Percentiles rank a stretch among this genome's conserved stretches.
These are phyloP conservation scores for Hylaea fasciaria DNA, from an alignment of 2,888 invertebrate genomes.

Conservation along the genomic window DNA sequence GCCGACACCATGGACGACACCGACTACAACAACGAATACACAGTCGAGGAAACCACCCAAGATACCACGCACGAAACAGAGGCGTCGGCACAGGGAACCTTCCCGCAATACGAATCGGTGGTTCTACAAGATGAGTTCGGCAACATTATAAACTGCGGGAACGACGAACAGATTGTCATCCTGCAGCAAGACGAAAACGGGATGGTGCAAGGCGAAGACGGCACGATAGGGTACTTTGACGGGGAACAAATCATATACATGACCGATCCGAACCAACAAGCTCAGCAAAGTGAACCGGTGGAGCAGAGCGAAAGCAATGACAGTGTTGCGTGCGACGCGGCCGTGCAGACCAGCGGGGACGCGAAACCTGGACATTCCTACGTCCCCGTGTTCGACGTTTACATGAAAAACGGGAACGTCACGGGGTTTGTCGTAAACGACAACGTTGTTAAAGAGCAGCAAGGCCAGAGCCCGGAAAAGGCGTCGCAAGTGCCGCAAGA, in stretches of 20 bases:
- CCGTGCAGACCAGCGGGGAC: slow-evolving; percentile 41
- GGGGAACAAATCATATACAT: slow-evolving; percentile 42
- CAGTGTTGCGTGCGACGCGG: slow-evolving; percentile 39
- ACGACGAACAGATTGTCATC: slow-evolving; percentile 40
- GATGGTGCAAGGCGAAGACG: slow-evolving; percentile 33
- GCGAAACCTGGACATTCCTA: slow-evolving; percentile 43
- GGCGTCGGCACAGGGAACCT: neutral
- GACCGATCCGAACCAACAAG: slow-evolving; percentile 21
- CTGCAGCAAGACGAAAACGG: slow-evolving; percentile 37
- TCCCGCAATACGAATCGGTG: slow-evolving; percentile 36
- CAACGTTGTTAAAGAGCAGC: slow-evolving; percentile 37
- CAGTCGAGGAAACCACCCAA: slow-evolving; percentile 29
- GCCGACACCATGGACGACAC: slow-evolving; percentile 29
- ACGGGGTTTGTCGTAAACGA: slow-evolving; percentile 53
- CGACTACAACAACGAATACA: slow-evolving; percentile 35
- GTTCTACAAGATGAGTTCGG: slow-evolving; percentile 43
- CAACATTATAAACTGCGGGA: slow-evolving; percentile 40
- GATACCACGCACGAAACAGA: slow-evolving; percentile 15
- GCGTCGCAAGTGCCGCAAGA: slow-evolving; percentile 45
- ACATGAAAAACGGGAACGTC: slow-evolving; percentile 57
- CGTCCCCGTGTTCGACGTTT: slow-evolving; percentile 54
- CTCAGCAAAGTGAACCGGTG: slow-evolving; percentile 9
- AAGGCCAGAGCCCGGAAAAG: slow-evolving; percentile 46
- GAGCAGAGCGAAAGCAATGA: slow-evolving; percentile 31
- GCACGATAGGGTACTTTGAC: slow-evolving; percentile 42